Evolutionary conservation across 2,888 invertebrate genomes (phyloP), one percentile per base, ranked within the genome.

Genomic region (Neoascia interrupta): DNA sequence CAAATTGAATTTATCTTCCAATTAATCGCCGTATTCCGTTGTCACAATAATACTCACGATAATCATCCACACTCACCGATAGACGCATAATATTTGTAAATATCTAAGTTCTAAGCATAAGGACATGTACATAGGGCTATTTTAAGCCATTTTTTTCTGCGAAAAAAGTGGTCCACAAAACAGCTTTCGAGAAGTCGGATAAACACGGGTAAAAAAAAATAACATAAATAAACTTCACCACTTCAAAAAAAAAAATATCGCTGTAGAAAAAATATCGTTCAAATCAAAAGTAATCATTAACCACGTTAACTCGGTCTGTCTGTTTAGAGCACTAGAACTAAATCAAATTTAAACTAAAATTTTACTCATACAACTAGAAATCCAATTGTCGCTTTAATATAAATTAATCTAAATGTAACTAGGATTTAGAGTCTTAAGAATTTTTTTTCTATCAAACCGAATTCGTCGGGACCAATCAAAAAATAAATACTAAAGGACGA

Each of bases 121-220:
- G 18, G 47, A 23, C 16, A 63, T 80, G 74, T 70, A 76, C 10
- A 75, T 75, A 81, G 43, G 28, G 74, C 63, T 74, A 79, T 53
- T 53, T 53, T 54, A 47, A 36, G 39, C 58, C 63, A 64, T 31
- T 15, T 64, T 64, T 72, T 58, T 58, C 15, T 15, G 1, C 6
- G 2, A 28, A 39, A 70, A 47, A 53, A 34, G 13, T 66, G 61
- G 72, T 53, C 66, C 21, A 61, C 28, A 47, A 60, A 51, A 76
- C 39, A 81, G 66, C 68, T 45, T 64, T 21, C 39, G 53, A 66
- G 73, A 51, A 80, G 80, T 81, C 81, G 81, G 81, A 81, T 81
- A 49, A 64, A 81, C 23, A 81, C 81, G 81, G 81, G 81, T 81
- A 81, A 72, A 47, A 18, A 51, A 49, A 36, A 51, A 18, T 41